Conservation (phyloP, 1,140 invertebrate genomes). For the Limonius californicus region DNA sequence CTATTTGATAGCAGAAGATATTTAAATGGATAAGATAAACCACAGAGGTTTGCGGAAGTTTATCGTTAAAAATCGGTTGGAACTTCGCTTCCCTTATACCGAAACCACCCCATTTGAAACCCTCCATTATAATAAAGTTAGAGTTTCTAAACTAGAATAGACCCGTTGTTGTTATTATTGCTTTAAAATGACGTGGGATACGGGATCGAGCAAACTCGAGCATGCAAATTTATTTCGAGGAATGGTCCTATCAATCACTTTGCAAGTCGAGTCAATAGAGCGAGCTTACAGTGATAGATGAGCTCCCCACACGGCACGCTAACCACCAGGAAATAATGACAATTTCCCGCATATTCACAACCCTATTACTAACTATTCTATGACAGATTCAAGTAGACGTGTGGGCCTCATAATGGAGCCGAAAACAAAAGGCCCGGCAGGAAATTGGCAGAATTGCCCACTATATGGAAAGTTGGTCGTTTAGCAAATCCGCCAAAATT, state of each 20-base stretch:
- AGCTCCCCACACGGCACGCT: constrained; percentile 16
- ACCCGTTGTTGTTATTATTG: not conserved
- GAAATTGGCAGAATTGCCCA: not conserved
- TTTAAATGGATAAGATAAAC: too few species aligned
- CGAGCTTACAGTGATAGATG: constrained; percentile 22
- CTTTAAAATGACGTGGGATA: not conserved
- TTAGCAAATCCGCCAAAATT: not conserved
- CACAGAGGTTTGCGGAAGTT: too few species aligned
- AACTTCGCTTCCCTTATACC: too few species aligned
- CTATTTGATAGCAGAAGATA: too few species aligned
- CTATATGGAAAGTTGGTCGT: not conserved
- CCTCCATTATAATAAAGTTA: too few species aligned
- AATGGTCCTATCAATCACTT: constrained; percentile 26
- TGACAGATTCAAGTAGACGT: not conserved
- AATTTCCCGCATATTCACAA: constrained; percentile 20
- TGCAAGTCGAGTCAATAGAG: constrained; percentile 17
- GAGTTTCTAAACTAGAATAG: not conserved
- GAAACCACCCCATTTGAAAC: too few species aligned
- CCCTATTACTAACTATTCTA: not conserved
- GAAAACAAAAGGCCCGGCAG: not conserved
- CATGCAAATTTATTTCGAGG: constrained; percentile 27
- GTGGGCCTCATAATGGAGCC: not conserved
- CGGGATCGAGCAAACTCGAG: constrained; percentile 16
- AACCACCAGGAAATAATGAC: constrained; percentile 26
- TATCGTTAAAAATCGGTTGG: too few species aligned